Evolutionary conservation across 2,113 vertebrate genomes (phyloP).

Genomic region (Callionymus lyra): DNA sequence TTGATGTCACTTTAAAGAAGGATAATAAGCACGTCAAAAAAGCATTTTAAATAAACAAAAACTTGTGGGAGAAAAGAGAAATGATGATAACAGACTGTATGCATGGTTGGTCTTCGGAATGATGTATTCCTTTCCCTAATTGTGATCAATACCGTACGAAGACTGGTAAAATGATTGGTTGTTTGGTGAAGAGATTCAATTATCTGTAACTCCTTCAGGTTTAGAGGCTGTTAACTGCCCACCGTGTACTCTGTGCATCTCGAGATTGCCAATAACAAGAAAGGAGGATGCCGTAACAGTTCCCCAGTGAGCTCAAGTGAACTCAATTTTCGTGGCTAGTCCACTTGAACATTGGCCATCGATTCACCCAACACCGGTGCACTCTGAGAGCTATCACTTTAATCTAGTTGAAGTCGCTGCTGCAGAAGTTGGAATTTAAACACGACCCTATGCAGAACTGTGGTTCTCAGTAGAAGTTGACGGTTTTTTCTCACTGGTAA

Average conservation of each 20-base stretch:
- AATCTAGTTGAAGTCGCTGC: no score
- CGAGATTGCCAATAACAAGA: background rate
- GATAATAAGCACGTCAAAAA: no score
- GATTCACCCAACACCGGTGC: no score
- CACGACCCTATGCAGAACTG: no score
- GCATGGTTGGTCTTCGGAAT: no score
- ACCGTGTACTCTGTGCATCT: background rate
- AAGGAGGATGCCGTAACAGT: background rate
- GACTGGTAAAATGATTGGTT: constrained; percentile 1
- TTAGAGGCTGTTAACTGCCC: background rate
- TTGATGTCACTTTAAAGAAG: no score
- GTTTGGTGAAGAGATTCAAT: background rate
- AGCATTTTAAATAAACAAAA: no score
- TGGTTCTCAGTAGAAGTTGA: no score
- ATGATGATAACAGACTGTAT: constrained; percentile 5
- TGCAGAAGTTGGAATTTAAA: no score
- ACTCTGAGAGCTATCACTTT: no score
- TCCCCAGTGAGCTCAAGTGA: background rate
- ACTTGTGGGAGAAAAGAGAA: background rate
- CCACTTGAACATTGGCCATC: no score
- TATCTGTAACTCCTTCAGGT: background rate
- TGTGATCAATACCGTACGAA: background rate
- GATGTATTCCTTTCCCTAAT: background rate
- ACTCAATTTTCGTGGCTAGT: background rate
- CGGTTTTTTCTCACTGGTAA: no score